A percentile compares a stretch with the other conserved stretches of the same genome.
Conservation (phyloP, 2,797 vertebrate genomes). For the Acrossocheilus fasciatus region DNA sequence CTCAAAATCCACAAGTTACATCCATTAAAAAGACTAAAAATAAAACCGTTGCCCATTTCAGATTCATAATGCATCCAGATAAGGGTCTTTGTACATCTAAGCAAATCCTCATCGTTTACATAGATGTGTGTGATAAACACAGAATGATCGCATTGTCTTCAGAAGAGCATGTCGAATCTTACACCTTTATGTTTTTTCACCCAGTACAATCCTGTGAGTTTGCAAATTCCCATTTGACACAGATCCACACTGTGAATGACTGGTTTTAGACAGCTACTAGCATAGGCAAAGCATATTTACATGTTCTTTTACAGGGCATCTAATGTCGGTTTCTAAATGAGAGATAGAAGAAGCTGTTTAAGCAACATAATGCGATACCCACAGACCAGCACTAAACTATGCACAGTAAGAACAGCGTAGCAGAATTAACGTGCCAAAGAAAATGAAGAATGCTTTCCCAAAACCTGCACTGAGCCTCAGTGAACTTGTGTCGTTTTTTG, state of each 20-base stretch:
- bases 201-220: constrained; percentile 25
- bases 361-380: constrained; percentile 4
- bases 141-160: not conserved
- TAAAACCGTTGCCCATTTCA: constrained; percentile 2
- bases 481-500: constrained; percentile 38
- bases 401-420: constrained; percentile 57
- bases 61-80: constrained; percentile 11
- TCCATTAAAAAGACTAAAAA: constrained; percentile 5
- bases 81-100: constrained; percentile 25
- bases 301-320: not conserved
- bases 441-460: constrained; percentile 72
- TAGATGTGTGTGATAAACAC: constrained; percentile 5
- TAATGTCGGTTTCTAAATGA: constrained; percentile 12
- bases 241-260: constrained; percentile 8
- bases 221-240: not conserved
- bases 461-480: constrained; percentile 56
- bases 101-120: constrained; percentile 45
- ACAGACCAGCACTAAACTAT: constrained; percentile 50
- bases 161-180: constrained; percentile 29
- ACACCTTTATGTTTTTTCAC: constrained; percentile 49
- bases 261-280: constrained; percentile 57
- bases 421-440: constrained; percentile 68
- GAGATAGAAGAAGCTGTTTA: constrained; percentile 13
- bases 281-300: constrained; percentile 34
- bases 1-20: constrained; percentile 24